These are phyloP conservation scores for Hippocampus zosterae DNA, from an alignment of 2,113 vertebrate genomes.

Conservation along the genomic window DNA sequence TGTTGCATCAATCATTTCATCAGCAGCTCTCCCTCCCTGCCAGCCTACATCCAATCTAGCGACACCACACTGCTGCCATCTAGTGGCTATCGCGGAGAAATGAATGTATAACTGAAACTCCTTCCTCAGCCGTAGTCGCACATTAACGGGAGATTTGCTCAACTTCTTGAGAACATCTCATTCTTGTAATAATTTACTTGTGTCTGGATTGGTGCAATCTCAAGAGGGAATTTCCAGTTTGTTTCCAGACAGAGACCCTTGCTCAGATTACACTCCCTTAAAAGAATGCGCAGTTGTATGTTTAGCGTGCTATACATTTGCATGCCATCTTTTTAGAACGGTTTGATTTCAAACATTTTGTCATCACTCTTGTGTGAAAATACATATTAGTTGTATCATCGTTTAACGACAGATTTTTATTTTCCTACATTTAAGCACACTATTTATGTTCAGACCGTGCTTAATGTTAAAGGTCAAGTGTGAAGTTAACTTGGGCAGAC, in stretches of 20 bases:
- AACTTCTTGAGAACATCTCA: background rate
- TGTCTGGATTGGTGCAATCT: background rate
- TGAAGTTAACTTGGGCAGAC: too few relatives aligned
- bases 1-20: conserved; percentile 31
- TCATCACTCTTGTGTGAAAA: too few relatives aligned
- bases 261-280: background rate
- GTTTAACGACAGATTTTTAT: too few relatives aligned
- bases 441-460: too few relatives aligned
- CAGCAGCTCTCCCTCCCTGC: conserved; percentile 14
- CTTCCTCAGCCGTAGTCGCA: conserved; percentile 22
- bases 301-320: too few relatives aligned
- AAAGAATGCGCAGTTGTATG: background rate
- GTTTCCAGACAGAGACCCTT: background rate
- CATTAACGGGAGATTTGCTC: conserved; percentile 20
- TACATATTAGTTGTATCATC: too few relatives aligned
- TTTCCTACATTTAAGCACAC: too few relatives aligned
- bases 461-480: background rate
- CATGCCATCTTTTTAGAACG: background rate
- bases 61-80: conserved; percentile 69
- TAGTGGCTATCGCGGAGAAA: conserved; percentile 58
- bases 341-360: too few relatives aligned
- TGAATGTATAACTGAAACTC: conserved; percentile 17
- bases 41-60: conserved; percentile 37
- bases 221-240: background rate
- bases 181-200: conserved; percentile 1